Conservation (phyloP, 2,113 vertebrate genomes). For the Tragulus kanchil region DNA sequence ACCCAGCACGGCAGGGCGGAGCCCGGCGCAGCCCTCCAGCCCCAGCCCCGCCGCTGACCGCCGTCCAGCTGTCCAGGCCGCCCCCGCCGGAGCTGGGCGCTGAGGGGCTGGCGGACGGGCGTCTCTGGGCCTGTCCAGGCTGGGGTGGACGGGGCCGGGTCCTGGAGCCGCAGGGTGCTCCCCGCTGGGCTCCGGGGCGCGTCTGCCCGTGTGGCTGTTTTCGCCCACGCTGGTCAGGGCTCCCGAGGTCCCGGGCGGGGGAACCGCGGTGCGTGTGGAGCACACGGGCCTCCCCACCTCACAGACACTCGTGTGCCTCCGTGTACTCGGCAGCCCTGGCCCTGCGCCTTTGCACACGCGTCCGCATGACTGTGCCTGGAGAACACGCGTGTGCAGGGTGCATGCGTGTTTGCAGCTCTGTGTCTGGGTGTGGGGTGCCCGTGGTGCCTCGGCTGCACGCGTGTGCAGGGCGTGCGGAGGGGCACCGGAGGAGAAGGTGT, state of each 20-base stretch:
- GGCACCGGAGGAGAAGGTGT: not conserved
- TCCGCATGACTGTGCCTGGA: not conserved
- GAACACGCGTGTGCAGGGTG: not conserved
- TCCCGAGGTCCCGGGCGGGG: not conserved
- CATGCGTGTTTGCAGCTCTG: not conserved
- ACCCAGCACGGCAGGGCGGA: fast-evolving
- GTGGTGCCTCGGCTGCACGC: too few relatives aligned
- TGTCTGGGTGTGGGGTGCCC: not conserved
- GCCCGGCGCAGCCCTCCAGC: not conserved
- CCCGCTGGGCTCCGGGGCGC: not conserved
- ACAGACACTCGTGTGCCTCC: not conserved
- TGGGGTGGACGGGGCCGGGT: fast-evolving
- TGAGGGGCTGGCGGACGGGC: not conserved
- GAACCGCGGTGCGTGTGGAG: not conserved
- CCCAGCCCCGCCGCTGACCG: fast-evolving
- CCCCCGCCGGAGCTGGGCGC: too few relatives aligned
- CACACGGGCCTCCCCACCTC: not conserved
- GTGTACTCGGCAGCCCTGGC: fast-evolving
- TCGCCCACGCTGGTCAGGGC: fast-evolving
- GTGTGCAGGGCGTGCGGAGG: fast-evolving
- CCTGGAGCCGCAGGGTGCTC: too few relatives aligned
- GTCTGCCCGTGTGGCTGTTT: not conserved
- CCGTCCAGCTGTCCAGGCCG: fast-evolving
- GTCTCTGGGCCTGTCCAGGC: not conserved
- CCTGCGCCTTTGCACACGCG: not conserved